These are phyloP conservation scores for Barnardius zonarius DNA, from an alignment of 2,113 vertebrate species.

Conservation along the genomic window DNA sequence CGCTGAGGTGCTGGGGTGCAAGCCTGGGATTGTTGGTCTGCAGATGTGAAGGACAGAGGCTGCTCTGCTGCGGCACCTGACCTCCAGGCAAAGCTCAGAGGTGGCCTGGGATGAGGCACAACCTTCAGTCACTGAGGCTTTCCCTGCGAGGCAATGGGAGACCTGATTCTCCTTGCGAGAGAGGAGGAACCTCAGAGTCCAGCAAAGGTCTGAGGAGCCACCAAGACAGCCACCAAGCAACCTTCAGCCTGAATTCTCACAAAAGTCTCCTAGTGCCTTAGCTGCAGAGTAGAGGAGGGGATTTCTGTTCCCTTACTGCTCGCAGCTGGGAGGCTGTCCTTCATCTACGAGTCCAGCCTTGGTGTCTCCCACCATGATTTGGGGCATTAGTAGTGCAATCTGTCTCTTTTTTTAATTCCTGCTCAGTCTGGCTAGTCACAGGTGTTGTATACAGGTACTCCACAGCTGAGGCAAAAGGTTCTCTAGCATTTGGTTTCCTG, in stretches of 20 bases:
- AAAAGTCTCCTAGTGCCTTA: not conserved
- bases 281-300: not conserved
- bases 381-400: not conserved
- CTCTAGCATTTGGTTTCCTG: not conserved
- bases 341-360: not conserved
- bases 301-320: not conserved
- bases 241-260: not conserved
- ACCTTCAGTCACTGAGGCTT: not conserved
- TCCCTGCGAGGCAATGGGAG: not conserved
- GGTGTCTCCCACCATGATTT: not conserved
- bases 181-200: not conserved
- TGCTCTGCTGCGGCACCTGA: not conserved
- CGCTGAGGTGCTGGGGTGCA: not conserved
- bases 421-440: not conserved
- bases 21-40: fast-evolving
- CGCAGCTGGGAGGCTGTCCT: not conserved
- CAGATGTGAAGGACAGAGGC: not conserved
- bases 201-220: not conserved
- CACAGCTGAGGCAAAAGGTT: not conserved
- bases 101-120: not conserved
- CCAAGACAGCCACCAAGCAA: not conserved
- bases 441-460: not conserved
- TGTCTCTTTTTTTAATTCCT: not conserved
- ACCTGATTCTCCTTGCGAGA: not conserved
- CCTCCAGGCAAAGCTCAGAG: not conserved